Conservation (phyloP, 2,888 invertebrate genomes). For the Anoncus sp. region DNA sequence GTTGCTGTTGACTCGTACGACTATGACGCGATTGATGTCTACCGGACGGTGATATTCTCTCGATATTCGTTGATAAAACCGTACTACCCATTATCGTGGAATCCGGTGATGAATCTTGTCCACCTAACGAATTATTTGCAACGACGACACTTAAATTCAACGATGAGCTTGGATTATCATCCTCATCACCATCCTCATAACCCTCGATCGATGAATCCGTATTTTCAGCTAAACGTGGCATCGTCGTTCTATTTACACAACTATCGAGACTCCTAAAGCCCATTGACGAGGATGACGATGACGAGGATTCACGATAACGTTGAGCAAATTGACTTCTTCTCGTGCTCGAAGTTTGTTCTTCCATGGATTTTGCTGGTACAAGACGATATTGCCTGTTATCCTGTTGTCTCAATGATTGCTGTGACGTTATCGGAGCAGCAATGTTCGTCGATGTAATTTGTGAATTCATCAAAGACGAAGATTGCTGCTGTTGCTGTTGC, state of each 20-base stretch:
- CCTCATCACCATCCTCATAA: constrained; percentile 84
- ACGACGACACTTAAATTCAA: constrained; percentile 82
- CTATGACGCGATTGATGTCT: constrained; percentile 69
- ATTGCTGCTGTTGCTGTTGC: constrained; percentile 72
- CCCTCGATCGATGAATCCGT: constrained; percentile 86
- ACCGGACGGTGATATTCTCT: constrained; percentile 74
- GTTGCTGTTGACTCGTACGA: constrained; percentile 61
- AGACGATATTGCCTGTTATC: constrained; percentile 78
- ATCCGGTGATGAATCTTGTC: constrained; percentile 79
- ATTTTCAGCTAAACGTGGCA: constrained; percentile 85
- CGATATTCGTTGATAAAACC: constrained; percentile 66
- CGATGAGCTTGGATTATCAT: constrained; percentile 84
- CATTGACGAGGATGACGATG: constrained; percentile 86
- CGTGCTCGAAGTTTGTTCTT: constrained; percentile 83
- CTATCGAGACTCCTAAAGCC: constrained; percentile 88
- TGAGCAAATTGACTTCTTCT: constrained; percentile 86
- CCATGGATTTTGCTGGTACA: constrained; percentile 85
- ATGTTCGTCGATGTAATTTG: constrained; percentile 34
- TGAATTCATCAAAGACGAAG: constrained; percentile 41
- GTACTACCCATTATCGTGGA: constrained; percentile 69
- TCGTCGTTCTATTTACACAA: constrained; percentile 83
- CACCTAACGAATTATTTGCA: constrained; percentile 68
- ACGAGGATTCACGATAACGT: constrained; percentile 84
- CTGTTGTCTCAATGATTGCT: constrained; percentile 39
- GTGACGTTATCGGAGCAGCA: constrained; percentile 53